Evolutionary conservation across 2,888 invertebrate species (phyloP).

Genomic region (Orchesellides sinensis): DNA sequence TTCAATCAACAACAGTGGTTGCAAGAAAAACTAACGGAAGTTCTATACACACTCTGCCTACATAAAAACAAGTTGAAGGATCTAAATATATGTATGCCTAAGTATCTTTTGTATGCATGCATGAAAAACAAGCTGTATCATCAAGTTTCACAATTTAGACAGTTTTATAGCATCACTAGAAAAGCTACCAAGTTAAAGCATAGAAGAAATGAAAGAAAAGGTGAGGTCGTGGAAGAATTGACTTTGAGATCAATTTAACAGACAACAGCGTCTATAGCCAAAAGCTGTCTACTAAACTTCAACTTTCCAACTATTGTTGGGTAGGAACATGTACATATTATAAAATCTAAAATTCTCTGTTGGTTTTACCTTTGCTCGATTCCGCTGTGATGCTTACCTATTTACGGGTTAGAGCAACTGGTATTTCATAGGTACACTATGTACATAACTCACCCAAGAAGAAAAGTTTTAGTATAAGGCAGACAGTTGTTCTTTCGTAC

Average conservation of each 20-base stretch:
- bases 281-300: constrained; percentile 34
- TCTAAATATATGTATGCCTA: not conserved
- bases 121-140: constrained; percentile 33
- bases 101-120: not conserved
- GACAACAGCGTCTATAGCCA: constrained; percentile 31
- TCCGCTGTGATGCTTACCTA: no score
- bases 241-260: constrained; percentile 54
- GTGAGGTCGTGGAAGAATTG: constrained; percentile 65
- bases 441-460: constrained; percentile 46
- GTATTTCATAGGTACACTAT: constrained; percentile 52
- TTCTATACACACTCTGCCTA: not conserved
- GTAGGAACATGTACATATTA: constrained; percentile 34
- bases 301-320: constrained; percentile 57
- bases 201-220: constrained; percentile 42
- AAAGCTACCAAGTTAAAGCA: constrained; percentile 1
- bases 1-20: constrained; percentile 60
- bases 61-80: not conserved
- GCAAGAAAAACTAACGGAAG: no score
- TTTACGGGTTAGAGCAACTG: constrained; percentile 54
- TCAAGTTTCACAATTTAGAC: constrained; percentile 40
- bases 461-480: constrained; percentile 39
- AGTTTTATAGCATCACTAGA: constrained; percentile 38
- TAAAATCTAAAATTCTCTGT: constrained; percentile 50
- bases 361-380: constrained; percentile 37
- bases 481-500: no score